These are phyloP conservation scores for Acropora tenuis DNA, from an alignment of 64 coral and sea anemone species.

Conservation along the genomic window DNA sequence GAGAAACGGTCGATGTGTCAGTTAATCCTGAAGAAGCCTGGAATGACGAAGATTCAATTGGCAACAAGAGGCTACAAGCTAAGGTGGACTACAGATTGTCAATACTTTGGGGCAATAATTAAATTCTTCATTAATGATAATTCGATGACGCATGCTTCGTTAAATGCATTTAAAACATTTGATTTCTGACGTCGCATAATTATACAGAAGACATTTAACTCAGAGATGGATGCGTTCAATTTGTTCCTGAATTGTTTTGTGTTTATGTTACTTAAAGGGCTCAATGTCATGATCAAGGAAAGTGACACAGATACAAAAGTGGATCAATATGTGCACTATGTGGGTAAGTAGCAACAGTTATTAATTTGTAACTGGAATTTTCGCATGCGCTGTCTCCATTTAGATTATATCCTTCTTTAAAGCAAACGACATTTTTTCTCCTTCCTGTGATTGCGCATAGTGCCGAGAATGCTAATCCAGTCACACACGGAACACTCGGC, in stretches of 20 bases:
- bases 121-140: not conserved
- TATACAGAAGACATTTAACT: not conserved
- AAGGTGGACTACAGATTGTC: not conserved
- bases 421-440: no score
- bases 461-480: no score
- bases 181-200: conserved; percentile 6
- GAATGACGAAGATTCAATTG: not conserved
- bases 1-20: no score
- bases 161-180: conserved; percentile 1
- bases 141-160: not conserved
- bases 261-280: not conserved
- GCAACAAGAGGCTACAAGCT: no score
- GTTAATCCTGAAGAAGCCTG: not conserved
- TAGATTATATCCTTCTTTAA: not conserved
- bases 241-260: not conserved
- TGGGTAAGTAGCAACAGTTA: not conserved
- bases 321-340: not conserved
- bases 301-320: not conserved
- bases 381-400: not conserved
- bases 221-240: not conserved
- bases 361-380: not conserved
- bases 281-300: not conserved
- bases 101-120: not conserved
- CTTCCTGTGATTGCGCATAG: no score
- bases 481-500: no score